Evolutionary conservation across 2,888 invertebrate genomes (phyloP).

Genomic region (Troides helena): DNA sequence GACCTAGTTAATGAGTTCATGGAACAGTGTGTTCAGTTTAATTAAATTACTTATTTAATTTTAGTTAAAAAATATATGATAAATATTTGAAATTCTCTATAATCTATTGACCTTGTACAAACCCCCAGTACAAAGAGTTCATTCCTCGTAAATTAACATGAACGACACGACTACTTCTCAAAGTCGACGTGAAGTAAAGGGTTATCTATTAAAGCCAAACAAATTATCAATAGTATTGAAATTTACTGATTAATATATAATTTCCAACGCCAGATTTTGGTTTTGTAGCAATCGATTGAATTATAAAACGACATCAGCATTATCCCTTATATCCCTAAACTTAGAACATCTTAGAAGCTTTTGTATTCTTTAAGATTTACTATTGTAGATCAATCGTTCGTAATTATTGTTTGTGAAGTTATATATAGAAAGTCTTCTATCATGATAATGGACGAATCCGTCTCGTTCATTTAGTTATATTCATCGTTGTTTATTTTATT

Average conservation of each 20-base stretch:
- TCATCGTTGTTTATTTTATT: neutral
- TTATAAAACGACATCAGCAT: slow-evolving; percentile 13
- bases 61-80: too few relatives aligned
- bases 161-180: neutral
- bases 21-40: too few relatives aligned
- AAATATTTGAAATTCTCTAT: too few relatives aligned
- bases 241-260: neutral
- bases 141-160: too few relatives aligned
- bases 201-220: neutral
- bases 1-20: too few relatives aligned
- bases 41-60: too few relatives aligned
- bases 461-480: neutral
- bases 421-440: neutral
- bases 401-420: neutral
- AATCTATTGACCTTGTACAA: too few relatives aligned
- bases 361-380: slow-evolving; percentile 1
- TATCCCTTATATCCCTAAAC: neutral
- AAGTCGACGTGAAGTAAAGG: neutral
- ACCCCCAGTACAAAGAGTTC: too few relatives aligned
- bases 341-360: slow-evolving; percentile 14
- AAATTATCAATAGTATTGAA: neutral
- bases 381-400: slow-evolving; percentile 15
- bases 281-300: slow-evolving; percentile 7
- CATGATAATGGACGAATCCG: neutral
- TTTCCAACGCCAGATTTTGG: slow-evolving; percentile 1